Evolutionary conservation across 2,888 invertebrate genomes (phyloP).

Genomic region (Salticus scenicus): DNA sequence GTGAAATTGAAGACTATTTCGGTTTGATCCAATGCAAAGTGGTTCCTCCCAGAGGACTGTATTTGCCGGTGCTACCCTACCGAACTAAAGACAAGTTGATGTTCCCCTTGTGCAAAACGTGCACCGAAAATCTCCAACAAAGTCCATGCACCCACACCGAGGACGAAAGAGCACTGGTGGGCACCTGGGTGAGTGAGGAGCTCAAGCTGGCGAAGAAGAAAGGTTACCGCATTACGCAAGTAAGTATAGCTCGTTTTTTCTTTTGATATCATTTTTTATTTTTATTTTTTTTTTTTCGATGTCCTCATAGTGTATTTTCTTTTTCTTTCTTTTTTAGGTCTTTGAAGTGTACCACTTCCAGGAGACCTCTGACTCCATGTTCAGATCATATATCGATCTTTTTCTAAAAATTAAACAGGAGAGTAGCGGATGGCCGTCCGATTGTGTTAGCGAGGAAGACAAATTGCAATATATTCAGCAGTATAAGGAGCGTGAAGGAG

Average conservation of each 20-base stretch:
- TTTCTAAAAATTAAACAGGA: constrained; percentile 36
- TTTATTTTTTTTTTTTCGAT: too few relatives aligned
- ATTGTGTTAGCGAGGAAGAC: neutral
- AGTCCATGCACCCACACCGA: constrained; percentile 5
- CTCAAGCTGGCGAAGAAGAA: neutral
- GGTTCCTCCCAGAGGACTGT: neutral
- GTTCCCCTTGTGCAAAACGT: constrained; percentile 10
- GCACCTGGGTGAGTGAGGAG: constrained; percentile 18
- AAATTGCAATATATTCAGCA: neutral
- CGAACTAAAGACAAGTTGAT: neutral
- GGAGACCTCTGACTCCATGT: neutral
- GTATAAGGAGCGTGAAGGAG: constrained; percentile 20
- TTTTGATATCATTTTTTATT: too few relatives aligned
- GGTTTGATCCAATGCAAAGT: neutral
- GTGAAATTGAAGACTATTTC: neutral
- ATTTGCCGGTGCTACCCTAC: neutral
- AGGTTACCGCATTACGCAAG: neutral
- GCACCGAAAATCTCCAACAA: neutral
- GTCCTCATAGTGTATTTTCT: too few relatives aligned
- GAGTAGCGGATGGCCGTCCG: neutral
- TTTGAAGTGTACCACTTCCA: neutral
- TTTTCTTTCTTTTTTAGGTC: neutral
- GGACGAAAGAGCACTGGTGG: neutral
- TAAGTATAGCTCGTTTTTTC: neutral
- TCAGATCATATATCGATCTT: constrained; percentile 3